Evolutionary conservation across 1,140 invertebrate species (phyloP).

Genomic region (Drosophila busckii): DNA sequence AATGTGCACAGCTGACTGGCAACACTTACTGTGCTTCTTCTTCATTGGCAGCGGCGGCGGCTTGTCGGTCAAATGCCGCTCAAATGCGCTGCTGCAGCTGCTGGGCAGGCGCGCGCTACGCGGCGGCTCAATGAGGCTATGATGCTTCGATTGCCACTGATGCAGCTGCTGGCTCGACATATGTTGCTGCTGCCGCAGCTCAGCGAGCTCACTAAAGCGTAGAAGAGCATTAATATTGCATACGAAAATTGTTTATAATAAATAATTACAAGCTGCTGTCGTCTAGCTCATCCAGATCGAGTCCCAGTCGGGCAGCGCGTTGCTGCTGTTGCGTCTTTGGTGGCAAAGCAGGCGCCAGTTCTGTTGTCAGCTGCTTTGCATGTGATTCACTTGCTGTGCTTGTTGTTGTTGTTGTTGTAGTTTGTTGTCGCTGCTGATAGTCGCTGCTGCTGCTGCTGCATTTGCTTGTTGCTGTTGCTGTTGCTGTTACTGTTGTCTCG

Average conservation of each 20-base stretch:
- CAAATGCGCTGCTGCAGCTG: constrained; percentile 45
- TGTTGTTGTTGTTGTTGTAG: constrained; percentile 2
- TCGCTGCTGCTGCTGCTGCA: constrained; percentile 30
- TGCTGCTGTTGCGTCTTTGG: constrained; percentile 79
- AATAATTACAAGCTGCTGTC: constrained; percentile 54
- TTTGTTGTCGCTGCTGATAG: constrained; percentile 42
- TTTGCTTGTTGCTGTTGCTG: constrained; percentile 17
- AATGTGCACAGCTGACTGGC: constrained; percentile 28
- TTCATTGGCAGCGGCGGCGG: constrained; percentile 94
- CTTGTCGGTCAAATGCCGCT: constrained; percentile 80
- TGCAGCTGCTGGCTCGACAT: constrained; percentile 40
- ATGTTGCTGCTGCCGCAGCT: constrained; percentile 44
- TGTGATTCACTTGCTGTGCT: constrained; percentile 29
- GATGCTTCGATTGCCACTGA: constrained; percentile 66
- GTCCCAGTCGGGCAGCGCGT: constrained; percentile 90
- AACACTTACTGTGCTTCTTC: constrained; percentile 94
- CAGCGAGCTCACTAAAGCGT: constrained; percentile 45
- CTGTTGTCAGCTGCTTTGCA: constrained; percentile 12
- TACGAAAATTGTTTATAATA: no score
- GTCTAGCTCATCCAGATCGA: constrained; percentile 81
- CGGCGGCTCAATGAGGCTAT: constrained; percentile 67
- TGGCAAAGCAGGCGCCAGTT: constrained; percentile 84
- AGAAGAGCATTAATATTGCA: not conserved
- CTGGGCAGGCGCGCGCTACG: constrained; percentile 34
- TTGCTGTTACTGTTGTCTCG: constrained; percentile 40